phyloP scores from a whole-genome alignment of 2,797 vertebrate species.

The Epinephelus awoara region DNA sequence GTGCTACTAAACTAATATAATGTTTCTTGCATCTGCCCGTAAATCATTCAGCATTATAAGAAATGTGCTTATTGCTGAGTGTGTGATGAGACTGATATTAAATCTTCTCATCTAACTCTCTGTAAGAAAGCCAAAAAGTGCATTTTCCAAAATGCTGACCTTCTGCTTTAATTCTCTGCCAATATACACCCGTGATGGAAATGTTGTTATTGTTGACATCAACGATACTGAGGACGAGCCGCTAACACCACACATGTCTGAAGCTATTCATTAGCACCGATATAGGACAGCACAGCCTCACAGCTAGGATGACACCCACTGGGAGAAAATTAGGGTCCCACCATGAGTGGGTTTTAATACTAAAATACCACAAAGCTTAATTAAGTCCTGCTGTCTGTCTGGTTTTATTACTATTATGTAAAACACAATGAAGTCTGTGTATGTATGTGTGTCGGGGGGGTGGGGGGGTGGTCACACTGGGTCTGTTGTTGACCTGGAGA shows the following conservation, averaged over 20 bases:
- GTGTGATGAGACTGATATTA: background rate
- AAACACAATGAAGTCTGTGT: conserved; percentile 32
- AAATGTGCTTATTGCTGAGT: background rate
- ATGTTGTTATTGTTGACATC: background rate
- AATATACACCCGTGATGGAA: background rate
- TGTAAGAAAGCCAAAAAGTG: background rate
- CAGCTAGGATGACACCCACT: conserved; percentile 21
- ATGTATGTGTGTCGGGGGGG: background rate
- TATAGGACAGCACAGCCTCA: conserved; percentile 11
- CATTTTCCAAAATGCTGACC: background rate
- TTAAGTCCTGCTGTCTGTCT: conserved; percentile 18
- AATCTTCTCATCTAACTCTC: background rate
- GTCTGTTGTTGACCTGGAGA: background rate
- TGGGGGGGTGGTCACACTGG: background rate
- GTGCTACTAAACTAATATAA: background rate
- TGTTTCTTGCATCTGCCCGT: background rate
- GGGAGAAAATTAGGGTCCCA: conserved; percentile 23
- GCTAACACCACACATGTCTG: background rate
- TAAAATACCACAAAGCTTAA: conserved; percentile 13
- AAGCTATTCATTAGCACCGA: conserved; percentile 29
- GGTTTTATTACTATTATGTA: conserved; percentile 11
- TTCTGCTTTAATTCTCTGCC: background rate
- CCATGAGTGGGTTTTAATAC: conserved; percentile 1
- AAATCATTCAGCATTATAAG: background rate
- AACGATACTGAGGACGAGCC: background rate